phyloP scores from a whole-genome alignment of 2,113 vertebrate species.

The Stomatorhinus ivindoensis region DNA sequence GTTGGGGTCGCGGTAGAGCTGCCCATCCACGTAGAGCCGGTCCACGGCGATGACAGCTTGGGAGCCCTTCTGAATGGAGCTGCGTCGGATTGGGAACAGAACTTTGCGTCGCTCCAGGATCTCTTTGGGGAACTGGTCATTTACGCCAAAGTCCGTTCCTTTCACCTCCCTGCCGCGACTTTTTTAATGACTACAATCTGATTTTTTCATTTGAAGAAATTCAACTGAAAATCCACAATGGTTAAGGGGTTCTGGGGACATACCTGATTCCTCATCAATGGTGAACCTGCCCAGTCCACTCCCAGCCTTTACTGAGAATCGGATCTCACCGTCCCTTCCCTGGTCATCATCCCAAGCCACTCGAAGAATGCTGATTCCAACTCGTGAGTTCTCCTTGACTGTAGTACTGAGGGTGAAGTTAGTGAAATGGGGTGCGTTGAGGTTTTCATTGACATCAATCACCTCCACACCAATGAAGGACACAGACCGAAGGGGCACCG shows the following conservation, averaged over 20 bases:
- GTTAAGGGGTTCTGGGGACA: slow-evolving; percentile 38
- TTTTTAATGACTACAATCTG: not conserved
- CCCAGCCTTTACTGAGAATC: slow-evolving; percentile 84
- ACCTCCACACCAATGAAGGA: slow-evolving; percentile 92
- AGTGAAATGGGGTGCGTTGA: slow-evolving; percentile 81
- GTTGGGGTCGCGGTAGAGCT: no score
- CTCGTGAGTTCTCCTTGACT: slow-evolving; percentile 85
- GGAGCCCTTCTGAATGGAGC: no score
- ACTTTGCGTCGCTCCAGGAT: no score
- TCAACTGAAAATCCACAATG: not conserved
- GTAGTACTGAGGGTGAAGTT: slow-evolving; percentile 79
- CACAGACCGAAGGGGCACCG: slow-evolving; percentile 70
- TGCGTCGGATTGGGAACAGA: no score
- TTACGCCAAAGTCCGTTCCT: no score
- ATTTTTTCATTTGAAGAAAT: not conserved
- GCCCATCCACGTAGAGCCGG: no score
- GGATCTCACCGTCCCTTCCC: slow-evolving; percentile 80
- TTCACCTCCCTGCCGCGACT: no score
- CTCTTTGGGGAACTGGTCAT: no score
- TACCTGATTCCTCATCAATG: slow-evolving; percentile 95
- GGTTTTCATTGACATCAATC: slow-evolving; percentile 91
- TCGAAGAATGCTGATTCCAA: slow-evolving; percentile 82
- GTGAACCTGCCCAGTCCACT: slow-evolving; percentile 86
- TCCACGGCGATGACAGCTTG: no score
- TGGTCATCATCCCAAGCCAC: slow-evolving; percentile 79